Conservation (phyloP, 1,140 invertebrate genomes). For the Tachypleus tridentatus region DNA sequence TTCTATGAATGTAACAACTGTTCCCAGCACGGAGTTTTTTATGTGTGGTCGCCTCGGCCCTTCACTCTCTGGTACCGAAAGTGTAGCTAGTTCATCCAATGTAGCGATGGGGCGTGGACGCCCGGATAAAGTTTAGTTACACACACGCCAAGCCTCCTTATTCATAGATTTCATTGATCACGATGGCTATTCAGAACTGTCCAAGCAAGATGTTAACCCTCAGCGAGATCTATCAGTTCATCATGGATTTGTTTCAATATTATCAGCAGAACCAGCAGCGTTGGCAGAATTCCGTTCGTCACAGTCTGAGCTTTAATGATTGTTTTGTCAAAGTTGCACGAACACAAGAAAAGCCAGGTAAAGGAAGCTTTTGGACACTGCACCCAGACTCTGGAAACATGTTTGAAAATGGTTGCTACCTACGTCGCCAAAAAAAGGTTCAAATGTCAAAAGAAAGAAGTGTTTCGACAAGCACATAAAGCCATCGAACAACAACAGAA, state of each 20-base stretch:
- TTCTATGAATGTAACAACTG: conserved; percentile 26
- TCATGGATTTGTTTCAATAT: conserved; percentile 52
- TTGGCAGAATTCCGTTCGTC: conserved; percentile 91
- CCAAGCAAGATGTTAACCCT: conserved; percentile 69
- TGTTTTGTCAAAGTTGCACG: conserved; percentile 74
- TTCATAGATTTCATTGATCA: conserved; percentile 85
- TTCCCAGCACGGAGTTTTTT: conserved; percentile 24
- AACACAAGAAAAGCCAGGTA: conserved; percentile 67
- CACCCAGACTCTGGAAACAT: conserved; percentile 89
- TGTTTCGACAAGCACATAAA: conserved; percentile 52
- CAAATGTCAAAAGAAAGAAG: conserved; percentile 91
- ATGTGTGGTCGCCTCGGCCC: conserved; percentile 32
- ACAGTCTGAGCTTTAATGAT: conserved; percentile 77
- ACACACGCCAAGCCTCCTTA: conserved; percentile 81
- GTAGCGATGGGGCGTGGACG: conserved; percentile 46
- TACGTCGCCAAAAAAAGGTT: conserved; percentile 52
- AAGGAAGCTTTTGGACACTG: conserved; percentile 87
- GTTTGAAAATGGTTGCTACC: conserved; percentile 95
- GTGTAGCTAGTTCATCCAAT: conserved; percentile 10
- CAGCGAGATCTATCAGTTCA: conserved; percentile 74
- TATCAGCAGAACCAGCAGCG: conserved; percentile 79
- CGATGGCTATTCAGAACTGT: conserved; percentile 82
- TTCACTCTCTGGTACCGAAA: conserved; percentile 35
- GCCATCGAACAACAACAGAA: no score
- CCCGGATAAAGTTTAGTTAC: conserved; percentile 75